phyloP scores from a whole-genome alignment of 2,797 vertebrate genomes.

The Catharus ustulatus region DNA sequence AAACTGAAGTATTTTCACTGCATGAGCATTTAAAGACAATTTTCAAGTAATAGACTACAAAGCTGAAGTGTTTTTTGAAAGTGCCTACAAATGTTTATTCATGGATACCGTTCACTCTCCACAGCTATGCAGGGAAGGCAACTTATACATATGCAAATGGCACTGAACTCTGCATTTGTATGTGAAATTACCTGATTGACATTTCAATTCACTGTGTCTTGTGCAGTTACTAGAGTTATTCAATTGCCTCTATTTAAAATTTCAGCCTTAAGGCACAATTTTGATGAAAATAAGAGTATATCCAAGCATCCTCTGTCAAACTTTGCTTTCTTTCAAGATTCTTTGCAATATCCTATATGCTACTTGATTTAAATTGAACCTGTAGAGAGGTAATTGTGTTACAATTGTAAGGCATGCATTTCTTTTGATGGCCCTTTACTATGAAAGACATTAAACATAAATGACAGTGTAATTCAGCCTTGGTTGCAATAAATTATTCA shows the following conservation, averaged over 20 bases:
- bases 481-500: slow-evolving; percentile 25
- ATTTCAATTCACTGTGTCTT: slow-evolving; percentile 55
- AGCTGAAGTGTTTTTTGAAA: slow-evolving; percentile 22
- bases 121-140: slow-evolving; percentile 25
- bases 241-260: slow-evolving; percentile 18
- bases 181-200: slow-evolving; percentile 58
- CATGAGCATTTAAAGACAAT: neutral
- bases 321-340: neutral
- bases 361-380: neutral
- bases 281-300: slow-evolving; percentile 34
- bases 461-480: slow-evolving; percentile 14
- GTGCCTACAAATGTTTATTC: slow-evolving; percentile 57
- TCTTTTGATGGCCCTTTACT: slow-evolving; percentile 1
- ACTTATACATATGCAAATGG: slow-evolving; percentile 61
- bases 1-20: neutral
- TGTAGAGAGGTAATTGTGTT: slow-evolving; percentile 21
- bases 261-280: slow-evolving; percentile 13
- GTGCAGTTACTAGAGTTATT: slow-evolving; percentile 5
- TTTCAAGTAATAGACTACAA: slow-evolving; percentile 39
- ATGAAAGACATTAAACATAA: slow-evolving; percentile 28
- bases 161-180: slow-evolving; percentile 38
- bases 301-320: neutral
- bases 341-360: neutral
- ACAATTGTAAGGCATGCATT: neutral
- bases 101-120: neutral